Evolutionary conservation across 2,888 invertebrate genomes (phyloP).

Genomic region (Lacanobia oleracea): DNA sequence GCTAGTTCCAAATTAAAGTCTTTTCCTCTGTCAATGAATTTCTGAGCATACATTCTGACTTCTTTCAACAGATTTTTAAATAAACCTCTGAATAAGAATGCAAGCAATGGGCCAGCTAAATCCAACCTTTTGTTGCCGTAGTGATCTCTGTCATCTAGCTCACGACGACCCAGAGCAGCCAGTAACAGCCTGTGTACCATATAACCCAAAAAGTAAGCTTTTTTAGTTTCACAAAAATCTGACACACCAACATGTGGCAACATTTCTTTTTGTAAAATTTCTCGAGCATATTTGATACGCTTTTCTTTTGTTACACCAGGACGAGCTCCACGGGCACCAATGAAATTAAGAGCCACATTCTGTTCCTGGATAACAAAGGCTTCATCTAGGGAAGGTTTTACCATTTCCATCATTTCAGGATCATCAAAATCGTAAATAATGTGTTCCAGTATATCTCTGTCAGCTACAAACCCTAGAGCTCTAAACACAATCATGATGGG

Average conservation of each 20-base stretch:
- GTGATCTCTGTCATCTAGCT: constrained; percentile 99
- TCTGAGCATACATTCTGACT: constrained; percentile 99
- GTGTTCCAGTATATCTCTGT: constrained; percentile 99
- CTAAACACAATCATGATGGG: constrained; percentile 99
- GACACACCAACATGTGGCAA: constrained; percentile 99
- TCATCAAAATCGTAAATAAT: constrained; percentile 99
- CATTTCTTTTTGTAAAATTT: constrained; percentile 99
- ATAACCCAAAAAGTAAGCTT: constrained; percentile 99
- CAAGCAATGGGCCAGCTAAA: constrained; percentile 98
- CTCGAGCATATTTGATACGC: constrained; percentile 99
- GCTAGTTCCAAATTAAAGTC: constrained; percentile 99
- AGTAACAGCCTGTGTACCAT: constrained; percentile 99
- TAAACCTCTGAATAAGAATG: constrained; percentile 98
- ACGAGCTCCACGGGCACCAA: constrained; percentile 98
- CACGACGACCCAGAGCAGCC: constrained; percentile 98
- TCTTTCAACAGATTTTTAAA: constrained; percentile 99
- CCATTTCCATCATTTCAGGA: constrained; percentile 99
- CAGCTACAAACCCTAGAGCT: constrained; percentile 99
- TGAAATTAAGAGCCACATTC: constrained; percentile 99
- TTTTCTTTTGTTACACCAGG: constrained; percentile 99
- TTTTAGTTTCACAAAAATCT: constrained; percentile 99
- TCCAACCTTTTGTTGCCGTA: constrained; percentile 99
- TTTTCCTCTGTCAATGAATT: constrained; percentile 99
- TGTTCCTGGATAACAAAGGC: constrained; percentile 99
- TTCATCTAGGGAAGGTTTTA: constrained; percentile 99